phyloP scores from a whole-genome alignment of 2,888 invertebrate genomes.

The Syrphus vitripennis region DNA sequence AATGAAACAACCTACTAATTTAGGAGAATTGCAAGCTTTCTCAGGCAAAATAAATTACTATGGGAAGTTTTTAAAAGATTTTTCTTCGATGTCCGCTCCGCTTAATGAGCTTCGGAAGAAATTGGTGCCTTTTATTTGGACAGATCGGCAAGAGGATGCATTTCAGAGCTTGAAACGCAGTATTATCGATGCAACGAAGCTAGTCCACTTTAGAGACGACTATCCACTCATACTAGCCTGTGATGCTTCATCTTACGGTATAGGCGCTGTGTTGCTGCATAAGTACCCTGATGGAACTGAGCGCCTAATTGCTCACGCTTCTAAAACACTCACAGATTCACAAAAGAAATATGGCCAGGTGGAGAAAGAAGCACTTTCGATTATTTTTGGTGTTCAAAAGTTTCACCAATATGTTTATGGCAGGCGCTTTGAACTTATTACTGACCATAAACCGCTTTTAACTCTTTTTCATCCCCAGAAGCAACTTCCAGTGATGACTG shows the following conservation, averaged over 20 bases:
- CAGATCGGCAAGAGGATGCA: neutral
- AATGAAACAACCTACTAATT: slow-evolving; percentile 32
- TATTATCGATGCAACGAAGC: neutral
- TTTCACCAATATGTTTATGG: slow-evolving; percentile 55
- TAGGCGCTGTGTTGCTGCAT: neutral
- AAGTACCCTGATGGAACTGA: neutral
- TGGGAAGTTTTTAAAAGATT: neutral
- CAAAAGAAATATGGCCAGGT: slow-evolving; percentile 40
- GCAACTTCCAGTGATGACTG: slow-evolving; percentile 34
- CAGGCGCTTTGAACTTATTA: slow-evolving; percentile 40
- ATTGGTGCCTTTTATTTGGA: neutral
- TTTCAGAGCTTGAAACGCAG: neutral
- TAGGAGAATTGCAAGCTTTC: slow-evolving; percentile 39
- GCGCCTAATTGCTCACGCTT: neutral
- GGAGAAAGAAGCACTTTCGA: slow-evolving; percentile 50
- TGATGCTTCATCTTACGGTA: neutral
- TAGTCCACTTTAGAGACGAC: neutral
- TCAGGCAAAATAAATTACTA: slow-evolving; percentile 27
- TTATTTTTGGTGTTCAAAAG: slow-evolving; percentile 25
- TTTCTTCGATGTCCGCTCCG: neutral
- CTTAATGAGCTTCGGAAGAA: neutral
- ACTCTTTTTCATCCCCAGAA: slow-evolving; percentile 42
- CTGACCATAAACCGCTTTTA: slow-evolving; percentile 40
- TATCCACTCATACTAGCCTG: neutral
- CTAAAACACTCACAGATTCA: slow-evolving; percentile 14